phyloP scores from a whole-genome alignment of 2,113 vertebrate species.

The Tauraco erythrolophus region DNA sequence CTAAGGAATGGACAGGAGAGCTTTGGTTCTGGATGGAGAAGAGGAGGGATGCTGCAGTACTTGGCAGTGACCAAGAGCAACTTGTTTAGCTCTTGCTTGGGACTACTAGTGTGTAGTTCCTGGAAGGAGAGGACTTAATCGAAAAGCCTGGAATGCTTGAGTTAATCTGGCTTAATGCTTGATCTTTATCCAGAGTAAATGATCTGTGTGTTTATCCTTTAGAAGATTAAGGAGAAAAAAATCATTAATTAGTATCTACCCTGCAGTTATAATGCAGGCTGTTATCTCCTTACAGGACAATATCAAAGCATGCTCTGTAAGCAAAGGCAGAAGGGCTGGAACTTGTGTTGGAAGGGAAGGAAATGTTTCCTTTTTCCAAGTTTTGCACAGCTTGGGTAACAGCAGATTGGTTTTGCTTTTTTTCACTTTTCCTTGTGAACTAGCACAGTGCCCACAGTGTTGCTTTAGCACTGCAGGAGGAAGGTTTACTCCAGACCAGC shows the following conservation, averaged over 20 bases:
- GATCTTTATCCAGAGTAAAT: constrained; percentile 9
- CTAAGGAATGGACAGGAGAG: neutral
- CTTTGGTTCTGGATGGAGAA: neutral
- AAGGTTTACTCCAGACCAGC: neutral
- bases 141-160: neutral
- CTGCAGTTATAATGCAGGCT: neutral
- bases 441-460: neutral
- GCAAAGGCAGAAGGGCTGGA: neutral
- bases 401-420: neutral
- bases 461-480: neutral
- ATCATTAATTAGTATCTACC: neutral
- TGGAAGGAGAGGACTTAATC: neutral
- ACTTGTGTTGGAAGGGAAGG: neutral
- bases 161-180: constrained; percentile 26
- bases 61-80: neutral
- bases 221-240: neutral
- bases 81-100: neutral
- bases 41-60: neutral
- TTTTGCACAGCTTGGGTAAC: neutral
- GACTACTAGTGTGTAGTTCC: neutral
- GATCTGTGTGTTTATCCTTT: neutral
- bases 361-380: neutral
- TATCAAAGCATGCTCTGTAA: neutral
- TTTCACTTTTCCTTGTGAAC: neutral
- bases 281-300: neutral